These are phyloP conservation scores for Diorhabda carinulata DNA, from an alignment of 1,140 invertebrate species.

Conservation along the genomic window DNA sequence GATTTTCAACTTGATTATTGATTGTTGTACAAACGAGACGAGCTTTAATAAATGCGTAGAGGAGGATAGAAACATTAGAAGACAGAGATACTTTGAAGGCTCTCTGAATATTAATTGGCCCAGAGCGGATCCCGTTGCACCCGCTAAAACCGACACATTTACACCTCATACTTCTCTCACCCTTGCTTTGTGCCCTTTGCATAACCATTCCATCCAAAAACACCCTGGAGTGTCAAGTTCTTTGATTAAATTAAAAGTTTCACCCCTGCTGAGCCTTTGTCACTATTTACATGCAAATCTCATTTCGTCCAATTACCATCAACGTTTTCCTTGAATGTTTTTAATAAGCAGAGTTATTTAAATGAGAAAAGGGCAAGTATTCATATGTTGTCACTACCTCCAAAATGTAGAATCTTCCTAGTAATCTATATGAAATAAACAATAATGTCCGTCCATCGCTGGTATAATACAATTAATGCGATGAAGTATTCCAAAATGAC, in stretches of 20 bases:
- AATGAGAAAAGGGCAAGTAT: not conserved
- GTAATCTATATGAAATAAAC: no score
- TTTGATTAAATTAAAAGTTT: slow-evolving; percentile 51
- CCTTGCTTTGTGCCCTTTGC: slow-evolving; percentile 28
- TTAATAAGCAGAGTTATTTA: not conserved
- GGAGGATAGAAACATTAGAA: not conserved
- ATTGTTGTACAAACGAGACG: slow-evolving; percentile 9
- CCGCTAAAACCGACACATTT: slow-evolving; percentile 45
- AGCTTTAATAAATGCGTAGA: not conserved
- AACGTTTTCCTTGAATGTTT: not conserved
- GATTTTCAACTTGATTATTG: slow-evolving; percentile 18
- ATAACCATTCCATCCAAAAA: slow-evolving; percentile 37
- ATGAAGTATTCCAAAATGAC: no score
- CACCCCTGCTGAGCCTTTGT: slow-evolving; percentile 29
- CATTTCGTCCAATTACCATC: slow-evolving; percentile 35
- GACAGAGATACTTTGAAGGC: slow-evolving; percentile 15
- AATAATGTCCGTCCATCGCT: no score
- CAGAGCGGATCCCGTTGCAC: slow-evolving; percentile 33
- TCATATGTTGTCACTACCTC: no score
- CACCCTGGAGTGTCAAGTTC: slow-evolving; percentile 46
- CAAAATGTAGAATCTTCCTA: no score
- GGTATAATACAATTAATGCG: no score
- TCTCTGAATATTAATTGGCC: slow-evolving; percentile 44
- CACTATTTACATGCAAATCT: slow-evolving; percentile 49
- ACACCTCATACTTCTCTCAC: slow-evolving; percentile 42